Percentiles rank a stretch among this genome's conserved stretches.
Conservation (phyloP, 2,888 invertebrate genomes). For the Drosophila subquinaria region DNA sequence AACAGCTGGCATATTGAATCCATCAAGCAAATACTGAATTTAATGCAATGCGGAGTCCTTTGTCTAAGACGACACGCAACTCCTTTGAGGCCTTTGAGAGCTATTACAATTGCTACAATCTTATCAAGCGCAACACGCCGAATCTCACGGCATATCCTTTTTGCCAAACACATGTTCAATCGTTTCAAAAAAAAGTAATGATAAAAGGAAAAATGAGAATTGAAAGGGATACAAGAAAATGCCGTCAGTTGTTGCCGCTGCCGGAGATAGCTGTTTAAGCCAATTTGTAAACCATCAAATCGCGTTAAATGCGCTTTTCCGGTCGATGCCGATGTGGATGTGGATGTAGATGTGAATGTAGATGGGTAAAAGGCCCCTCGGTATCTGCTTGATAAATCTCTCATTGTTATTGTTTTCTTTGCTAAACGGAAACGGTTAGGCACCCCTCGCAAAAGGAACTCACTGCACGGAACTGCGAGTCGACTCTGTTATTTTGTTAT, state of each 20-base stretch:
- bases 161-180: conserved; percentile 38
- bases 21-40: conserved; percentile 17
- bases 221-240: conserved; percentile 47
- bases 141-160: conserved; percentile 56
- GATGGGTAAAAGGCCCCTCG: conserved; percentile 22
- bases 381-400: conserved; percentile 62
- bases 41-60: conserved; percentile 15
- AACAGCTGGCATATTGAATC: conserved; percentile 47
- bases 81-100: conserved; percentile 17
- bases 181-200: conserved; percentile 15
- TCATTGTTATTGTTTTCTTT: conserved; percentile 77
- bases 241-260: conserved; percentile 54
- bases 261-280: conserved; percentile 72
- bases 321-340: conserved; percentile 43
- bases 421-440: conserved; percentile 82
- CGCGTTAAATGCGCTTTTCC: conserved; percentile 81
- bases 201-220: conserved; percentile 8
- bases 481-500: conserved; percentile 32
- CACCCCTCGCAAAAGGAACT: conserved; percentile 51
- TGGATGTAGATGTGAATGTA: conserved; percentile 15
- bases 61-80: conserved; percentile 37
- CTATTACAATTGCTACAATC: conserved; percentile 52
- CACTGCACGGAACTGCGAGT: conserved; percentile 22
- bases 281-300: conserved; percentile 84
- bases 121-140: conserved; percentile 66